Base-by-base conservation (phyloP, 2,888 invertebrate species). In the Drosophila pegasa region DNA sequence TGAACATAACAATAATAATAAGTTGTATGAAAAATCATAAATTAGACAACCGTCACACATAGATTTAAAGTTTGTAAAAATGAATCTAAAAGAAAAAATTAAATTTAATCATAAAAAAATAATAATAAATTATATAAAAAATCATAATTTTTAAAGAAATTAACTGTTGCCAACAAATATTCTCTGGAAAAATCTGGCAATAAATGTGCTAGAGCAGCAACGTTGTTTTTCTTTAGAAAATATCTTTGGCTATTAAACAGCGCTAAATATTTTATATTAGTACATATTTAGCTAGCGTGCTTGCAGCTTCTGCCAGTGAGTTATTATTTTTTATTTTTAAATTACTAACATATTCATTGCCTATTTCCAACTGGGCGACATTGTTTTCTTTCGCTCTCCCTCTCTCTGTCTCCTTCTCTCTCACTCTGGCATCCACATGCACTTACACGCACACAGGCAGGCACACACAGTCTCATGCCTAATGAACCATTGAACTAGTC, bases 401-500 rank as follows among this genome's bases (percentile, higher is more conserved):
- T 8, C 18, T 18, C 2, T 7, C 20, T 22, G 22, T 41, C 41
- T 14, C 20, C 20, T 41, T 2, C 16, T 45, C n/a, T 43, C 10
- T 45, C 9, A 6, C 12, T 6, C 6, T 27, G 16, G 48, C 31
- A 22, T 65, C 25, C 51, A 37, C 10, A 59, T 72, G 72, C 35
- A 65, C 40, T 18, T 31, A 56, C 40, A 33, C 27, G 48, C 14
- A 54, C 22, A n/a, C n/a, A n/a, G n/a, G n/a, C n/a, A 35, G 3
- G 2, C 16, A 16, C 18, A 12, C 20, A 57, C 51, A 45, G 8
- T 54, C 35, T 48, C 51, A 59, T 43, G 56, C 58, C 25, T 5
- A 48, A 27, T 6, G 57, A 64, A 38, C 54, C 25, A 38, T 22
- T 50, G 77, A 76, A 63, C 62, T 48, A 67, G 72, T 75, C 12